Percentiles rank a stretch among this genome's conserved stretches.
phyloP scores from a whole-genome alignment of 1,140 invertebrate genomes.

The Brachionus manjavacas region DNA sequence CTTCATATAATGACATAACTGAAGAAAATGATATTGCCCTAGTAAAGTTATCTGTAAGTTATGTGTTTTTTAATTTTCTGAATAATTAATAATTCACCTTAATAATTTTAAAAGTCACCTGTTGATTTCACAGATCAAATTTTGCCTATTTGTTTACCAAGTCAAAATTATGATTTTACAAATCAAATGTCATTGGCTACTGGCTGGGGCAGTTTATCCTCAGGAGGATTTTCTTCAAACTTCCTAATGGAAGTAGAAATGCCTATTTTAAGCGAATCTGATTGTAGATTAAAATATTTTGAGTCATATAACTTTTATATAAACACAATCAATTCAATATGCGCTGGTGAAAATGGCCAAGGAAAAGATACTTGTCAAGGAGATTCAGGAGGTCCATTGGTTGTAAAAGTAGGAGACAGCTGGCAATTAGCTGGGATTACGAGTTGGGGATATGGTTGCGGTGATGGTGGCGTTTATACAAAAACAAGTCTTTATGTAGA shows the following conservation, averaged over 20 bases:
- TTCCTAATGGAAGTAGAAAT: slow-evolving; percentile 24
- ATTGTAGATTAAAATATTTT: slow-evolving; percentile 6
- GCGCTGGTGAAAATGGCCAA: slow-evolving; percentile 20
- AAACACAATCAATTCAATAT: neutral
- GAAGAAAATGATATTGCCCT: slow-evolving; percentile 28
- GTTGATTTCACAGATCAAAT: neutral
- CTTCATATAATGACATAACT: neutral
- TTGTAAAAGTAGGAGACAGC: neutral
- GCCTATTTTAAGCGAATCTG: slow-evolving; percentile 1
- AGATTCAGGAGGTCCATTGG: slow-evolving; percentile 41
- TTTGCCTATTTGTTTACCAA: slow-evolving; percentile 16
- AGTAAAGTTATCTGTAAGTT: neutral
- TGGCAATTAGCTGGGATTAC: slow-evolving; percentile 20
- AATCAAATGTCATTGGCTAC: neutral
- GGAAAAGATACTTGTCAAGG: slow-evolving; percentile 41
- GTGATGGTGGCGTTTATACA: slow-evolving; percentile 42
- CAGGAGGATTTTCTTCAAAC: neutral
- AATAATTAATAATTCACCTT: too few relatives aligned
- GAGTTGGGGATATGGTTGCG: slow-evolving; percentile 35
- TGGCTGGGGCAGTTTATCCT: slow-evolving; percentile 19
- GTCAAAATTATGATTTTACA: neutral
- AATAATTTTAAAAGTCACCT: neutral
- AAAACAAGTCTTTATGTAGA: neutral
- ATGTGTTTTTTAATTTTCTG: too few relatives aligned
- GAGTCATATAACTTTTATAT: neutral